Evolutionary conservation across 2,113 vertebrate species (phyloP), one percentile per base, ranked within the genome.

Genomic region (Datnioides undecimradiatus): DNA sequence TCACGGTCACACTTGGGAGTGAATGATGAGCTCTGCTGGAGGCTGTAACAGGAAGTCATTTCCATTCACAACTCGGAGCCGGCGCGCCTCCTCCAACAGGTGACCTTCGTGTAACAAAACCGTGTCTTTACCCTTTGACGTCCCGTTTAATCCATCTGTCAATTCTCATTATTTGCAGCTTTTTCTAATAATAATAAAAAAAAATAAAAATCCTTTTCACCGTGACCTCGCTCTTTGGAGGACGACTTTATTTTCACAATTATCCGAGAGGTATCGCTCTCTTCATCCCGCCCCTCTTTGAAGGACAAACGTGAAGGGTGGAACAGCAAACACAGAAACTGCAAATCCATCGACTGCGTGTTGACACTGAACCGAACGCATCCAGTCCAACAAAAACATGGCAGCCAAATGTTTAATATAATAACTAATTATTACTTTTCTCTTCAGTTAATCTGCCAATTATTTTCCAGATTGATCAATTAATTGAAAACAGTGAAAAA

Each of bases 31-130:
- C 62, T 63, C 54, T 12, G 27, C 14, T 29, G 51, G 55, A 60
- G 67, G 46, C 66, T 27, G 33, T 59, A 55, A 65, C 41, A 59
- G 21, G 9, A 43, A 2, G 45, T 84, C 7, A 51, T 74, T 75
- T 68, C 40, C 21, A 58, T 51, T 71, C 17, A 49, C 31, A 25
- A 21, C 31, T 63, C 21, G 14, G 23, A 51, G 60, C 60, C 27
- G 65, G 13, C 33, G 55, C 34, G 16, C 33, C 49, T 76, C 40
- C 34, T 41, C 52, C 21, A 41, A 66, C 48, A 68, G 49, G 49
- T 59, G 80, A 83, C 80, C 48, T 80, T 72, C 66, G 65, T 21
- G 2, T 16, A 49, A 62, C 51, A 57, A 60, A 52, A 33, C n/a
- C 1, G 0, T 17, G 21, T 46, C n/a, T 82, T 57, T 66, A 67